phyloP scores from a whole-genome alignment of 2,888 invertebrate genomes.

The Thymelicus lineola region DNA sequence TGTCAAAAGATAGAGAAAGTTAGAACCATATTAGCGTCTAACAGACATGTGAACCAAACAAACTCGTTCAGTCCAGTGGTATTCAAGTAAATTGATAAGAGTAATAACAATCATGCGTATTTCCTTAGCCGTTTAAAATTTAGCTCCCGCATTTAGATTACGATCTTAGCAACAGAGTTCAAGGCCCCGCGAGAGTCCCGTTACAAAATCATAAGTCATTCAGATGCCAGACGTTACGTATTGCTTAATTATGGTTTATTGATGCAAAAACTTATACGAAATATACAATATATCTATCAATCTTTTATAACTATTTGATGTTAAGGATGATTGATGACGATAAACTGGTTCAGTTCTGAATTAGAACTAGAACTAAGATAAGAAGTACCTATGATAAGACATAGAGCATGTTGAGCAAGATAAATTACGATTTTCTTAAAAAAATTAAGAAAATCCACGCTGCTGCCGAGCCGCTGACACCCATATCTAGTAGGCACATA shows the following conservation, averaged over 20 bases:
- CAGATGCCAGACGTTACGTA: slow-evolving; percentile 32
- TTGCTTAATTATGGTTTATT: slow-evolving; percentile 40
- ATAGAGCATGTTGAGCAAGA: too few relatives aligned
- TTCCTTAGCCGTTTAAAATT: slow-evolving; percentile 32
- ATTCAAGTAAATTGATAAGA: slow-evolving; percentile 22
- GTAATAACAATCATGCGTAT: slow-evolving; percentile 30
- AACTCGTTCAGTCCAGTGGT: neutral
- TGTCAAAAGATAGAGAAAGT: neutral
- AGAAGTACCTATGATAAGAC: too few relatives aligned
- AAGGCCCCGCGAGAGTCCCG: slow-evolving; percentile 44
- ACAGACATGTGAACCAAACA: neutral
- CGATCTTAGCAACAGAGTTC: slow-evolving; percentile 40
- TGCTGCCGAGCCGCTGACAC: too few relatives aligned
- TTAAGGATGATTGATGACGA: neutral
- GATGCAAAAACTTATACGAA: slow-evolving; percentile 35
- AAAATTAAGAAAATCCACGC: too few relatives aligned
- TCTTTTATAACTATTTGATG: neutral
- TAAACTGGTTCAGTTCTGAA: neutral
- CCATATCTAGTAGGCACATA: too few relatives aligned
- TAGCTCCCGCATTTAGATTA: slow-evolving; percentile 27
- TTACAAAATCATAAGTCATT: slow-evolving; percentile 39
- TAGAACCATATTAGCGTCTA: neutral
- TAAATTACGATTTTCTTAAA: too few relatives aligned
- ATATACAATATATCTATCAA: too few relatives aligned
- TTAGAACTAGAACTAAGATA: too few relatives aligned